A percentile compares a stretch with the other conserved stretches of the same genome.
Conservation (phyloP, 2,888 invertebrate species). For the Phalangium opilio region DNA sequence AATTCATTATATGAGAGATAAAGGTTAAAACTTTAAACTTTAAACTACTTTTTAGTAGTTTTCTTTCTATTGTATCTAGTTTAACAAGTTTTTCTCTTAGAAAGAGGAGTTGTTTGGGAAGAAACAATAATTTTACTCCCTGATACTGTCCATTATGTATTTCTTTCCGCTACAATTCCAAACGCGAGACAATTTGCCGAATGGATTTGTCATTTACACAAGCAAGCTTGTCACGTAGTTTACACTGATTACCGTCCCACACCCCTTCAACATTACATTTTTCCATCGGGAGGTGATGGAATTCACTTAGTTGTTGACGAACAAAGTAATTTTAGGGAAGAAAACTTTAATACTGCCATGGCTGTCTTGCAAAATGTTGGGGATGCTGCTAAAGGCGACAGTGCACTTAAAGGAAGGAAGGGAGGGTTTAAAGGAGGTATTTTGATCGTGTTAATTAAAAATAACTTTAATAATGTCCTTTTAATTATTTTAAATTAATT, state of each 20-base stretch:
- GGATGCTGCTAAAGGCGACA: conserved; percentile 67
- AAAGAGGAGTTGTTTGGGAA: conserved; percentile 98
- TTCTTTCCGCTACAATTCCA: conserved; percentile 96
- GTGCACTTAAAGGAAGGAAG: conserved; percentile 42
- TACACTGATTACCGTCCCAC: conserved; percentile 97
- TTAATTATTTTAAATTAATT: no score
- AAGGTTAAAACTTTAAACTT: no score
- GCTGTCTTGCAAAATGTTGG: conserved; percentile 63
- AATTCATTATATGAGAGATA: conserved; percentile 99
- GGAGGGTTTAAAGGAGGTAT: conserved; percentile 50
- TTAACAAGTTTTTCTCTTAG: conserved; percentile 31
- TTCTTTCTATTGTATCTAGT: not conserved
- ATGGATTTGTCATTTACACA: conserved; percentile 58
- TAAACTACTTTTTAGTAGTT: no score
- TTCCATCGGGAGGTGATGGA: conserved; percentile 82
- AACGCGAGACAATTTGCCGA: conserved; percentile 76
- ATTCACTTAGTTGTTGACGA: conserved; percentile 94
- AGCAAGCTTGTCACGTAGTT: conserved; percentile 84
- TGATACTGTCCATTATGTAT: conserved; percentile 95
- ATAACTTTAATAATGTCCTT: no score
- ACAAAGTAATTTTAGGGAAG: conserved; percentile 84
- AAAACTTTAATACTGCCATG: conserved; percentile 97
- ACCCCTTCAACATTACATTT: conserved; percentile 94
- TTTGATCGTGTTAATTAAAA: no score
- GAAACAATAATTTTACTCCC: conserved; percentile 94